Evolutionary conservation across 2,113 vertebrate species (phyloP), one percentile per base, ranked within the genome.

Genomic region (Antigone vipio): DNA sequence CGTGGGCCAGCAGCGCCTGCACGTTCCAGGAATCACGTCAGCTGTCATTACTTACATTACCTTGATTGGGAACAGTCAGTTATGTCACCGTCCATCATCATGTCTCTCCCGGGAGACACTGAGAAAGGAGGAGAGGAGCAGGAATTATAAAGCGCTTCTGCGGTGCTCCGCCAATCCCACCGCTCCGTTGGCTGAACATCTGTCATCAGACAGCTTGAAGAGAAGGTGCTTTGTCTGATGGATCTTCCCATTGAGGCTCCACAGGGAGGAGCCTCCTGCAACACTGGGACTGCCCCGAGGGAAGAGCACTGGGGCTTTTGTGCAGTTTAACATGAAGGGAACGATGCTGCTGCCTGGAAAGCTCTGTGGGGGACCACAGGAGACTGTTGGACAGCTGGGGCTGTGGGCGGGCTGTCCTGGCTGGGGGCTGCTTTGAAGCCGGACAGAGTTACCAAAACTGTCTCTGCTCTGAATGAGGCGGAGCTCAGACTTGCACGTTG

Each of bases 21-120:
- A 80, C 40, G 29, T 97, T 97, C 96, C 96, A 96, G 95, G 97
- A 96, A 97, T 95, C 94, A 89, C 95, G 74, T 97, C 97, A 97
- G 94, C 97, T 97, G 97, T 97, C 97, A 92, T 97, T 97, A 97
- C 96, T 97, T 97, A 88, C 93, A 97, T 97, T 97, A 92, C 95
- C 93, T 96, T 97, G 96, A 97, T 96, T 97, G 91, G 96, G 90
- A 97, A 97, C 96, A 96, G 96, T 94, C 97, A 95, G 85, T 98
- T 97, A 92, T 95, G 97, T 95, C 96, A 95, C 96, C 58, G 83
- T 98, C 95, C 91, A 96, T 98, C 97, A 98, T 95, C 6, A 0
- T 38, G 23, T 42, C 77, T 95, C 93, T 97, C 95, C 50, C 32
- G 20, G 89, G 97, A 97, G 96, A 89, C 2, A 21, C 89, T 83